These are phyloP conservation scores for Xanthia togata DNA, from an alignment of 2,888 invertebrate species.

Conservation along the genomic window DNA sequence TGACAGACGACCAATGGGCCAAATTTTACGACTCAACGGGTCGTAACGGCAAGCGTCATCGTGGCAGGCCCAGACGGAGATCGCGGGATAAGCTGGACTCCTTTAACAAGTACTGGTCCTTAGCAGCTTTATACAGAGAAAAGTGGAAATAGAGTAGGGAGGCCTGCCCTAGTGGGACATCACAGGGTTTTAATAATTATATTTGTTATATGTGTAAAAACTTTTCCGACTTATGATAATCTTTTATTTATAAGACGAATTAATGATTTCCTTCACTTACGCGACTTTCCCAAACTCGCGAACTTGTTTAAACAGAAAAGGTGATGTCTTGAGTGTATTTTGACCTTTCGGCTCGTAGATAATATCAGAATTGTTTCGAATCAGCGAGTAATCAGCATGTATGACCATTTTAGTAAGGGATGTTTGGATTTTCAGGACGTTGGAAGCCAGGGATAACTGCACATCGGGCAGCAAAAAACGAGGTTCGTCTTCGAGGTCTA, in stretches of 20 bases:
- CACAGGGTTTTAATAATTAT: neutral
- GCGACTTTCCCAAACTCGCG: slow-evolving; percentile 71
- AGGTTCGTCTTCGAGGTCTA: slow-evolving; percentile 73
- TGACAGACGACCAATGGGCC: neutral
- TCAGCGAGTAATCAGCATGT: slow-evolving; percentile 72
- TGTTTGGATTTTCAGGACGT: slow-evolving; percentile 74
- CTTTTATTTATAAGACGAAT: neutral
- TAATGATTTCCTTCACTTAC: slow-evolving; percentile 75
- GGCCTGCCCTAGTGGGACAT: neutral
- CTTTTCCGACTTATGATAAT: neutral
- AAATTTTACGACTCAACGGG: neutral
- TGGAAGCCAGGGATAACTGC: slow-evolving; percentile 72
- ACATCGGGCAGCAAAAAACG: slow-evolving; percentile 70
- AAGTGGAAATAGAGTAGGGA: neutral
- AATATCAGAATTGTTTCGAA: slow-evolving; percentile 76
- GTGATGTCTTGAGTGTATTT: slow-evolving; percentile 70
- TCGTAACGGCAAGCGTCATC: neutral
- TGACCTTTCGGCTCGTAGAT: slow-evolving; percentile 61
- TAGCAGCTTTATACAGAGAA: neutral
- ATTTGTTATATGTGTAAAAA: neutral
- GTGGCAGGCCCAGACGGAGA: neutral
- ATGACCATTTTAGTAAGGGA: slow-evolving; percentile 76
- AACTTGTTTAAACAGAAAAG: slow-evolving; percentile 79
- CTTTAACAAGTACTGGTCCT: neutral
- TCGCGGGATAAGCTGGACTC: neutral